Conservation (phyloP, 2,113 vertebrate species). For the Siphamia tubifer region DNA sequence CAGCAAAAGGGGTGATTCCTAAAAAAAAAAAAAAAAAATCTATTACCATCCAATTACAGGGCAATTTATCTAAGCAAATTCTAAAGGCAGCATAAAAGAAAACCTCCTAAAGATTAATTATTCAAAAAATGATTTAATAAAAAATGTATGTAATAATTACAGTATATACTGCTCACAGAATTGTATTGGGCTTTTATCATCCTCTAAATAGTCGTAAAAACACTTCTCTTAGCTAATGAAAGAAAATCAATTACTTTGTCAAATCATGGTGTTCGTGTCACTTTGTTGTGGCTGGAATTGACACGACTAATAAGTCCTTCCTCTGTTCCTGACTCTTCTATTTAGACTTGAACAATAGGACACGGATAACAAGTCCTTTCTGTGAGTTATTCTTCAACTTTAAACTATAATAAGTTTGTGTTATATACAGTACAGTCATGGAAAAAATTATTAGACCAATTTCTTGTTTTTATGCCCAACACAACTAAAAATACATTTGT, state of each 20-base stretch:
- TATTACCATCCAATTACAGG: conserved; percentile 50
- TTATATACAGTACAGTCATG: too few relatives aligned
- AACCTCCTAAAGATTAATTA: conserved; percentile 32
- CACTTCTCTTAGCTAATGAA: conserved; percentile 51
- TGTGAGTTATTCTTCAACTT: too few relatives aligned
- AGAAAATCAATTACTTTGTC: conserved; percentile 76
- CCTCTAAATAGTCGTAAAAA: conserved; percentile 46
- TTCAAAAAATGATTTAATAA: too few relatives aligned
- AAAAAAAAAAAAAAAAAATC: conserved; percentile 54
- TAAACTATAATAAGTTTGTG: too few relatives aligned
- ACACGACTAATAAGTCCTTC: conserved; percentile 41
- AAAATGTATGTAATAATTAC: neutral
- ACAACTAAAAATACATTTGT: neutral
- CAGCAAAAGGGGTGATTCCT: conserved; percentile 42
- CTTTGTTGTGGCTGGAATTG: conserved; percentile 64
- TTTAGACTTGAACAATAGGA: conserved; percentile 66
- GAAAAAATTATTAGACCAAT: too few relatives aligned
- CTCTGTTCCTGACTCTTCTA: conserved; percentile 36
- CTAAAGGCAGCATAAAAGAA: conserved; percentile 45
- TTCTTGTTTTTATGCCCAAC: neutral
- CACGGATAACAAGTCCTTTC: too few relatives aligned
- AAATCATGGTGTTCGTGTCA: conserved; percentile 63
- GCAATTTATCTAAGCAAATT: conserved; percentile 54
- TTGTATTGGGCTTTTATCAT: neutral
- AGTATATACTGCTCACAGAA: neutral